Evolutionary conservation across 2,113 vertebrate genomes (phyloP).

Genomic region (Piprites chloris): DNA sequence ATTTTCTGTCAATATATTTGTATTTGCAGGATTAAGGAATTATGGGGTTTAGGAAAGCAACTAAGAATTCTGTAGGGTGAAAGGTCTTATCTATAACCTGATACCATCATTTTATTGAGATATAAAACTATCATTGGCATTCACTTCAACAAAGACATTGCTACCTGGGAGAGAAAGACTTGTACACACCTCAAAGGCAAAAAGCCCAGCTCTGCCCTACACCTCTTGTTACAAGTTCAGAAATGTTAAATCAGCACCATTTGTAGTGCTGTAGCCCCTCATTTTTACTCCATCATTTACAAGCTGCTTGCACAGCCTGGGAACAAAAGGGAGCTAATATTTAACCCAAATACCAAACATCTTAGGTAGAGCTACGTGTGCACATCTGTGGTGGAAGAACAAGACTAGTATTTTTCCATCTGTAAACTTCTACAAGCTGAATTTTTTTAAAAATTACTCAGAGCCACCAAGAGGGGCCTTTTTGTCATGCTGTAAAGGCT

Average conservation of each 20-base stretch:
- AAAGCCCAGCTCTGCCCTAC: not conserved
- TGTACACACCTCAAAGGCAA: not conserved
- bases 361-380: not conserved
- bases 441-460: not conserved
- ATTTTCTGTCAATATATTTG: not conserved
- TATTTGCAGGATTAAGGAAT: not conserved
- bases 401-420: not conserved
- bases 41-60: not conserved
- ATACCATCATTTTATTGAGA: not conserved
- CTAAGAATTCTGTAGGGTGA: not conserved
- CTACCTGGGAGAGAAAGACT: not conserved
- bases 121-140: not conserved
- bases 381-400: not conserved
- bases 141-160: not conserved
- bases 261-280: not conserved
- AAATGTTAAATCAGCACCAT: not conserved
- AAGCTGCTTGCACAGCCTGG: not conserved
- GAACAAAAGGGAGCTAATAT: not conserved
- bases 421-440: not conserved
- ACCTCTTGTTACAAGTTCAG: not conserved
- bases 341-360: not conserved
- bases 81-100: not conserved
- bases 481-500: not conserved
- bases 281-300: not conserved
- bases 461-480: not conserved